These are phyloP conservation scores for Ctenopoma kingsleyae DNA, from an alignment of 2,797 vertebrate species.

Conservation along the genomic window DNA sequence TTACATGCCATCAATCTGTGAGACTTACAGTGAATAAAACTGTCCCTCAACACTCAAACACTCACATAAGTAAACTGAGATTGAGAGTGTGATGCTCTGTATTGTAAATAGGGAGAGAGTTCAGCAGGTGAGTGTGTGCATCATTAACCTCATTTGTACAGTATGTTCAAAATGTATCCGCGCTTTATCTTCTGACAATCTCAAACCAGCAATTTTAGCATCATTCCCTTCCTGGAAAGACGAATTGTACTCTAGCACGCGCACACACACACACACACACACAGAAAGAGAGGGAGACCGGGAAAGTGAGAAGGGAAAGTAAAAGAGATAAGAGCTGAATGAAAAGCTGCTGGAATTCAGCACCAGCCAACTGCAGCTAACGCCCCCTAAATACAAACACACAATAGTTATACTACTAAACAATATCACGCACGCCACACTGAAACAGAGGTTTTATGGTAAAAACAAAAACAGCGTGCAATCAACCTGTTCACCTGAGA, in stretches of 20 bases:
- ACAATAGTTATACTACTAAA: slow-evolving; percentile 54
- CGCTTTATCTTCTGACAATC: slow-evolving; percentile 16
- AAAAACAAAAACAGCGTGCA: slow-evolving; percentile 16
- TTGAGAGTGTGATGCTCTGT: too few relatives aligned
- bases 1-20: neutral
- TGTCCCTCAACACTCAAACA: too few relatives aligned
- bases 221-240: slow-evolving; percentile 23
- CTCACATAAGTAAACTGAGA: too few relatives aligned
- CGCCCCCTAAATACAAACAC: slow-evolving; percentile 44
- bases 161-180: neutral
- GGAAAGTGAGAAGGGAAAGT: slow-evolving; percentile 58
- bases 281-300: neutral
- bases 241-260: slow-evolving; percentile 13
- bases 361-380: slow-evolving; percentile 31
- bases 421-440: slow-evolving; percentile 49
- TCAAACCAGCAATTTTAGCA: slow-evolving; percentile 17
- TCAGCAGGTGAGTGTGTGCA: too few relatives aligned
- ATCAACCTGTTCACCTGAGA: slow-evolving; percentile 47
- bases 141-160: neutral
- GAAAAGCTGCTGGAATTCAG: slow-evolving; percentile 62
- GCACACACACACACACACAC: neutral
- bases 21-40: too few relatives aligned
- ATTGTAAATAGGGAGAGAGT: too few relatives aligned
- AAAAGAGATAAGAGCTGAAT: slow-evolving; percentile 60
- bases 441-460: slow-evolving; percentile 34